Evolutionary conservation across 1,140 invertebrate genomes (phyloP), one percentile per base, ranked within the genome.

Genomic region (Harlomillsia oculata): DNA sequence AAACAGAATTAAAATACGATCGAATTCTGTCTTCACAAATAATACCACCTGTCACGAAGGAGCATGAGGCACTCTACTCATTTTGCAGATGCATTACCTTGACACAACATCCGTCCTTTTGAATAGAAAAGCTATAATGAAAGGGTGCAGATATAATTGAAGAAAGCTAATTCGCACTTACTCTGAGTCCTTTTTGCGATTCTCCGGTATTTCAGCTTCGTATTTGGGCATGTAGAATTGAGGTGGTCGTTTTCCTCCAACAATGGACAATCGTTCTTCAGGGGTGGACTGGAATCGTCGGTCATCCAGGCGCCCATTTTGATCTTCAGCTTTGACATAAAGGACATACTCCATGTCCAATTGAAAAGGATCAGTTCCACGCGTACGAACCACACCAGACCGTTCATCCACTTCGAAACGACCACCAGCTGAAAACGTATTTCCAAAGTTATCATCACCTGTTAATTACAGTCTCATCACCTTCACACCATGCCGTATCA

Each of bases 131-230:
- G 37, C 14, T 40, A 20, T n/a, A 34, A 34, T 34, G 32, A 34
- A 34, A 8, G 32, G n/a, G n/a, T 9, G 32, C n/a, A 34, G 32
- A 34, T 34, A 34, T 9, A 34, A 34, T 9, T 9, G 8, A 34
- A 34, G 8, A 34, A 34, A 9, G 14, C 8, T 8, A 34, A 14
- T 41, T n/a, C 30, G 4, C 16, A 80, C 83, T 82, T 78, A 94
- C 89, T 94, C 90, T 21, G 90, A 91, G 72, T 95, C 90, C 72
- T 95, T 95, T 70, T 89, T 89, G 72, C 93, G 87, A 71, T 94
- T 94, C 73, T 95, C 91, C 1, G 89, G 89, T 67, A 94, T 94
- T 72, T 92, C 89, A 0, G 89, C 88, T 68, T 92, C 89, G 69
- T 94, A 94, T 64, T 83, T 85, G 3, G 84, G 83, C 78, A 94